Evolutionary conservation across 2,113 vertebrate species (phyloP).

Genomic region (Halichoeres trimaculatus): DNA sequence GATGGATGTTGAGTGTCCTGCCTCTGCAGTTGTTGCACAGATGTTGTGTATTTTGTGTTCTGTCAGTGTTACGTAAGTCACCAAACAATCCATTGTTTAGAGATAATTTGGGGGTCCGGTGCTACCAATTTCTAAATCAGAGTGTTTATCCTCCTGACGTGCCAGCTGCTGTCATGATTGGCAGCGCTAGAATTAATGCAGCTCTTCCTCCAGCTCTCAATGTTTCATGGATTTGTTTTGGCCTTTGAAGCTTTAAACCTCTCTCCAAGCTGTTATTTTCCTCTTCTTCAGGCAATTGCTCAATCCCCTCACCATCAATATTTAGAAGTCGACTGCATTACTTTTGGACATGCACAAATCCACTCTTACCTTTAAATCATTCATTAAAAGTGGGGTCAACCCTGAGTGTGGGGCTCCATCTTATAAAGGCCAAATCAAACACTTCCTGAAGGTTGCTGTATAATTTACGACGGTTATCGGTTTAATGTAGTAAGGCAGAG

Average conservation of each 20-base stretch:
- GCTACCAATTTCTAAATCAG: conserved; percentile 40
- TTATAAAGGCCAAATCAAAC: conserved; percentile 54
- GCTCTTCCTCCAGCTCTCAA: conserved; percentile 41
- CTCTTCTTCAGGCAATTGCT: conserved; percentile 42
- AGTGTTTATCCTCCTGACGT: conserved; percentile 31
- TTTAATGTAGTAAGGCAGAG: conserved; percentile 40
- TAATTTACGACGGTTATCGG: conserved; percentile 60
- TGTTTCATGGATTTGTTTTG: conserved; percentile 72
- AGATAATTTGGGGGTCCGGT: conserved; percentile 27
- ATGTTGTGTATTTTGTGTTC: neutral
- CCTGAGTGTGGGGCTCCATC: conserved; percentile 48
- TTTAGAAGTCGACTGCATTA: conserved; percentile 66
- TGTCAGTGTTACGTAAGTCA: neutral
- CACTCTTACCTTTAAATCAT: conserved; percentile 73
- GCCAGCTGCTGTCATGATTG: conserved; percentile 12
- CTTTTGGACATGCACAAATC: conserved; percentile 69
- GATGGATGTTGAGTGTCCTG: neutral
- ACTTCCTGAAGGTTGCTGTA: conserved; percentile 45
- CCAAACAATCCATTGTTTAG: conserved; percentile 24
- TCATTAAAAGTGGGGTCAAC: conserved; percentile 56
- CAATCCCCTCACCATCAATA: conserved; percentile 69
- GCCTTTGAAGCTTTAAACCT: conserved; percentile 66
- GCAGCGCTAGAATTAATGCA: conserved; percentile 40
- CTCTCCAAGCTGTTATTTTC: conserved; percentile 53
- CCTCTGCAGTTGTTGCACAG: neutral